Conservation (phyloP, 2,113 vertebrate species). For the Melanotaenia duboulayi region DNA sequence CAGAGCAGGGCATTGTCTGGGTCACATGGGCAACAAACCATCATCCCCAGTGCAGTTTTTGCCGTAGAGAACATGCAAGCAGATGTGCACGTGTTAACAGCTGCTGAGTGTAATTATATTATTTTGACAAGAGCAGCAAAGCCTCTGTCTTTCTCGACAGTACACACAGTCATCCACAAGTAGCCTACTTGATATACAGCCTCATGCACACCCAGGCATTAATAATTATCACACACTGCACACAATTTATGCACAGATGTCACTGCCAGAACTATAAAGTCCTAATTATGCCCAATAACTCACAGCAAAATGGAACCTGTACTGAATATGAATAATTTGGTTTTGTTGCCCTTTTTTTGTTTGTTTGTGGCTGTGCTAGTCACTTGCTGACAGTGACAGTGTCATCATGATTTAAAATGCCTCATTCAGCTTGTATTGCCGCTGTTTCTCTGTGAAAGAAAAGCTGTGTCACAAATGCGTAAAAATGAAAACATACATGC, state of each 20-base stretch:
- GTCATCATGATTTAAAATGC: conserved; percentile 19
- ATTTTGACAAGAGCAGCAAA: conserved; percentile 29
- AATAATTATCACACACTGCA: conserved; percentile 45
- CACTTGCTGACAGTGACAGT: conserved; percentile 15
- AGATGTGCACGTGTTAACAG: conserved; percentile 40
- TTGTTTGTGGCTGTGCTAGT: conserved; percentile 12
- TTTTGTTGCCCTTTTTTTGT: conserved; percentile 24
- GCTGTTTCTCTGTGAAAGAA: conserved; percentile 32
- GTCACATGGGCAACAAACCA: conserved; percentile 8
- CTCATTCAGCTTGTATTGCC: conserved; percentile 31
- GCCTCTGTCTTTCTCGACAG: conserved; percentile 13
- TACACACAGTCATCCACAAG: conserved; percentile 11
- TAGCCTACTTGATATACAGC: conserved; percentile 44
- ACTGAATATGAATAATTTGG: conserved; percentile 50
- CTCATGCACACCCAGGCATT: conserved; percentile 32
- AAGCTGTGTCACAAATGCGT: conserved; percentile 32
- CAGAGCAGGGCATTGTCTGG: conserved; percentile 3
- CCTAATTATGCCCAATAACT: conserved; percentile 59
- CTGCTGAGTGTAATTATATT: conserved; percentile 46
- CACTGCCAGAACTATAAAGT: conserved; percentile 57
- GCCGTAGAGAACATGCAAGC: conserved; percentile 3
- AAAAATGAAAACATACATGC: conserved; percentile 34
- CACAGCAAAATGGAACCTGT: conserved; percentile 47
- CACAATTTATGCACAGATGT: conserved; percentile 61
- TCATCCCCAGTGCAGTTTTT: conserved; percentile 9